These are phyloP conservation scores for Antechinus flavipes DNA, from an alignment of 2,113 vertebrate genomes.

Conservation along the genomic window DNA sequence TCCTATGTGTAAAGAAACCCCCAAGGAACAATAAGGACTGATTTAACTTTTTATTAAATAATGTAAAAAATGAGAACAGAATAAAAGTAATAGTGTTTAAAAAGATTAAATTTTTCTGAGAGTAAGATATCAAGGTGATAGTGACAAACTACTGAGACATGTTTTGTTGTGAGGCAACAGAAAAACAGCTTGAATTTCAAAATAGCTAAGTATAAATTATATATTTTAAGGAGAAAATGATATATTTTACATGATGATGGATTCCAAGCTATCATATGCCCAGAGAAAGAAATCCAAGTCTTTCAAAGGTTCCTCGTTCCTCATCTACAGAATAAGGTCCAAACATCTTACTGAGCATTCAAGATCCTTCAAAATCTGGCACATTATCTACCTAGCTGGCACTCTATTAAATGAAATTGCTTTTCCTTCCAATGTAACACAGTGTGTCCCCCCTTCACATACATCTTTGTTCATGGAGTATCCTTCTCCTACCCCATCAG, in stretches of 20 bases:
- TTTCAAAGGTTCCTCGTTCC: neutral
- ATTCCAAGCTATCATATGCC: neutral
- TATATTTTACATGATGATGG: neutral
- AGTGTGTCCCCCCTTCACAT: too few species aligned
- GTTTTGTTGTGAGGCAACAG: neutral
- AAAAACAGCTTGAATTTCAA: neutral
- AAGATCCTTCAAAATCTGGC: slow-evolving; percentile 17
- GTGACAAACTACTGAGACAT: neutral
- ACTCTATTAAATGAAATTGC: slow-evolving; percentile 33
- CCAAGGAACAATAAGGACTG: neutral
- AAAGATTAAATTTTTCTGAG: neutral
- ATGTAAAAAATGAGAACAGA: neutral
- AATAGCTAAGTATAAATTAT: neutral
- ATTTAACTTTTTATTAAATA: too few species aligned
- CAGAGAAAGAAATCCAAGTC: neutral
- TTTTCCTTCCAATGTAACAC: neutral
- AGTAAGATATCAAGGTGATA: neutral
- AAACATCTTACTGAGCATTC: neutral
- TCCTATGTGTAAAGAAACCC: neutral
- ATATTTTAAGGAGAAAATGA: neutral
- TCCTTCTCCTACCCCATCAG: too few species aligned
- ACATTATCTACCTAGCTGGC: slow-evolving; percentile 14
- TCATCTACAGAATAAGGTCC: neutral
- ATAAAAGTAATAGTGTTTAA: neutral
- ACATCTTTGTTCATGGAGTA: neutral